phyloP scores from a whole-genome alignment of 2,888 invertebrate genomes.

The Drosophila prolongata region DNA sequence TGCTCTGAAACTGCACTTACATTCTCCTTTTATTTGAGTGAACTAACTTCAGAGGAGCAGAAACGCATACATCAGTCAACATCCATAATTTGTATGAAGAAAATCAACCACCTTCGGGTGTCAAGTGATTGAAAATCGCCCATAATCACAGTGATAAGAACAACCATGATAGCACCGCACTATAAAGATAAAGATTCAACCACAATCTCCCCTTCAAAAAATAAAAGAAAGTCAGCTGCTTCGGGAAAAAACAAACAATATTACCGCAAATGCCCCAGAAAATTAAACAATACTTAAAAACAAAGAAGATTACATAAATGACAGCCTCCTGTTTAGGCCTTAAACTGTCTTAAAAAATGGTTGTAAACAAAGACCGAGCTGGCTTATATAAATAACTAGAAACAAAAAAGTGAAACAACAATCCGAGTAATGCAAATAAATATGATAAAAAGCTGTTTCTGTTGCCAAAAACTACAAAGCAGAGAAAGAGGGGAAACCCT shows the following conservation, averaged over 20 bases:
- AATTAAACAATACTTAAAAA: conserved; percentile 5
- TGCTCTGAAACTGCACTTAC: conserved; percentile 19
- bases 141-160: conserved; percentile 22
- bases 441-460: conserved; percentile 50
- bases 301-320: conserved; percentile 34
- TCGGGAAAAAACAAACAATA: conserved; percentile 1
- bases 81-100: conserved; percentile 16
- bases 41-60: conserved; percentile 11
- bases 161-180: conserved; percentile 15
- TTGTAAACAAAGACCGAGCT: conserved; percentile 41
- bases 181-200: conserved; percentile 23
- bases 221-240: conserved; percentile 20
- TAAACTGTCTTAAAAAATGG: conserved; percentile 32
- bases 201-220: conserved; percentile 1
- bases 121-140: conserved; percentile 30
- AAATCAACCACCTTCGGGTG: conserved; percentile 9
- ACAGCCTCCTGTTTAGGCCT: conserved; percentile 21
- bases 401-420: conserved; percentile 43
- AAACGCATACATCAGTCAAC: conserved; percentile 3
- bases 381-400: conserved; percentile 44
- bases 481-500: conserved; percentile 18
- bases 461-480: conserved; percentile 41
- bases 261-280: conserved; percentile 10
- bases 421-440: conserved; percentile 47
- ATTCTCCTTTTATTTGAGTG: conserved; percentile 6